Evolutionary conservation across 1,140 invertebrate species (phyloP).

Genomic region (Hydropsyche tenuis): DNA sequence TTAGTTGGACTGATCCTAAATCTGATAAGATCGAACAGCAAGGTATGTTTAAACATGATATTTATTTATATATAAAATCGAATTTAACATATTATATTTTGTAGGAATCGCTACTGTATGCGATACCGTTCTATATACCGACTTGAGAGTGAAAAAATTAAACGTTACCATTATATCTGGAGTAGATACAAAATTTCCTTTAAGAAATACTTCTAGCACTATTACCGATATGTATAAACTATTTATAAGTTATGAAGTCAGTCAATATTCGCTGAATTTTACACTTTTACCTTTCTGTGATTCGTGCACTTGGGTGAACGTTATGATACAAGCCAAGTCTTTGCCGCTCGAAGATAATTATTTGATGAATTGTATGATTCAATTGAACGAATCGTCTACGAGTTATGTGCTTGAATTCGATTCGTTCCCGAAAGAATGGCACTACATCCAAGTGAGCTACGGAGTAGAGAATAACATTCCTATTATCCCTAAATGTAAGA

Average conservation of each 20-base stretch:
- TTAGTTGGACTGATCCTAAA: slow-evolving; percentile 70
- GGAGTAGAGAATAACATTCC: slow-evolving; percentile 46
- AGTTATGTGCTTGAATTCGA: slow-evolving; percentile 59
- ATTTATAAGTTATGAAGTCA: slow-evolving; percentile 51
- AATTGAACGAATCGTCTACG: slow-evolving; percentile 50
- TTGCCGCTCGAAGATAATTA: slow-evolving; percentile 56
- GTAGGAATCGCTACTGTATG: slow-evolving; percentile 59
- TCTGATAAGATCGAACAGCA: slow-evolving; percentile 73
- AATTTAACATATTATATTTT: slow-evolving; percentile 45
- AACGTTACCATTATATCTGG: slow-evolving; percentile 53
- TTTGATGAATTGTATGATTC: slow-evolving; percentile 55
- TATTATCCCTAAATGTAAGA: slow-evolving; percentile 29
- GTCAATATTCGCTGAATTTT: slow-evolving; percentile 39
- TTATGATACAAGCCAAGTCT: slow-evolving; percentile 57
- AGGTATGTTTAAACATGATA: slow-evolving; percentile 64
- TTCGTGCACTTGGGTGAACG: slow-evolving; percentile 39
- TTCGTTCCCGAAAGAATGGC: slow-evolving; percentile 64
- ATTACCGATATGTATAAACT: slow-evolving; percentile 54
- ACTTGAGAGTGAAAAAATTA: slow-evolving; percentile 61
- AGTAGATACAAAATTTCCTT: slow-evolving; percentile 51
- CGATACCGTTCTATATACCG: slow-evolving; percentile 64
- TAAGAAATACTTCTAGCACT: slow-evolving; percentile 55
- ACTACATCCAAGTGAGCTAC: slow-evolving; percentile 62
- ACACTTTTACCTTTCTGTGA: slow-evolving; percentile 51
- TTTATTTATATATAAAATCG: background rate